Conservation (phyloP, 2,888 invertebrate species). For the Hypolimnas misippus region DNA sequence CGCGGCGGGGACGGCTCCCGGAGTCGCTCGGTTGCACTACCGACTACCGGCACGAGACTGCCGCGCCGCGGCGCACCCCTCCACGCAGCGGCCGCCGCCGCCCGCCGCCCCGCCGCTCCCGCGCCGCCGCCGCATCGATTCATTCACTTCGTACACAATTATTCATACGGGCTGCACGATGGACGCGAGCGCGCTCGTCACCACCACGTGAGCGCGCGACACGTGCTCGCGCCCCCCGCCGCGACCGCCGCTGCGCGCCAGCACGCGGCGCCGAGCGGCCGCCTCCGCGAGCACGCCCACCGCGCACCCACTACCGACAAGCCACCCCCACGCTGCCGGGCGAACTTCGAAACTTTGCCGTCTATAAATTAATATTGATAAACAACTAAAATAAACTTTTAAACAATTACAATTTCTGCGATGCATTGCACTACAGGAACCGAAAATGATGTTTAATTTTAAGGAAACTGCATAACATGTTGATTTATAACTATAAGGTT, state of each 20-base stretch:
- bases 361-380: conserved; percentile 8
- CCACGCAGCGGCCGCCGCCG: conserved; percentile 71
- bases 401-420: not conserved
- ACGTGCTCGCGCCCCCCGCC: conserved; percentile 69
- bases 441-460: not conserved
- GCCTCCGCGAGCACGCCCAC: conserved; percentile 54
- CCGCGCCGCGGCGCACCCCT: conserved; percentile 66
- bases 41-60: conserved; percentile 90
- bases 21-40: conserved; percentile 87
- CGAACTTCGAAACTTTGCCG: conserved; percentile 15
- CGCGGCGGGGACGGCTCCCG: conserved; percentile 85
- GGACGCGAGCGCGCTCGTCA: conserved; percentile 66
- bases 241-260: conserved; percentile 54
- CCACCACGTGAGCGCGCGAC: conserved; percentile 79
- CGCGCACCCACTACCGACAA: conserved; percentile 47
- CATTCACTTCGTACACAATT: conserved; percentile 82
- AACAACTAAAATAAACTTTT: conserved; percentile 14
- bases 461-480: not conserved
- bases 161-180: conserved; percentile 80
- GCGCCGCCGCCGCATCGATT: conserved; percentile 76
- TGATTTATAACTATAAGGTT: no score
- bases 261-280: conserved; percentile 55
- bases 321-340: conserved; percentile 30
- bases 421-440: not conserved
- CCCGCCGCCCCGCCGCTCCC: conserved; percentile 60